Percentiles rank a stretch among this genome's conserved stretches.
Evolutionary conservation across 2,113 vertebrate species (phyloP).

Genomic region (Trinectes maculatus): DNA sequence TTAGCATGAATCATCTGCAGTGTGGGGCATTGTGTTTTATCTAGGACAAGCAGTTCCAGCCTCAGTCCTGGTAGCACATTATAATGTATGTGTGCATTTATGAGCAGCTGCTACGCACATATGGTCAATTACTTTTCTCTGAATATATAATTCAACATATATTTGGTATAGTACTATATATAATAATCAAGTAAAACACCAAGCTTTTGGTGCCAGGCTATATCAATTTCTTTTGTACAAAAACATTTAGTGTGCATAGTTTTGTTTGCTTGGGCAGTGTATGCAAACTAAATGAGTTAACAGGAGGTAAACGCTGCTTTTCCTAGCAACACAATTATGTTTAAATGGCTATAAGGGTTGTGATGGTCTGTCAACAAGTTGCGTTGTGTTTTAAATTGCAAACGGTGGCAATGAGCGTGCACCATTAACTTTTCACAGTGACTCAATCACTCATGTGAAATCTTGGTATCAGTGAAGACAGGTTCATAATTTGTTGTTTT

Average conservation of each 20-base stretch:
- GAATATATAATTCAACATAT: too few species aligned
- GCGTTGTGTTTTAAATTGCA: constrained; percentile 3
- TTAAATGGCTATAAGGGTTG: constrained; percentile 29
- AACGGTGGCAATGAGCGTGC: background rate
- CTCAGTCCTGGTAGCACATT: too few species aligned
- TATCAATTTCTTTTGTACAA: background rate
- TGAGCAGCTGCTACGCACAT: too few species aligned
- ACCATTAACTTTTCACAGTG: background rate
- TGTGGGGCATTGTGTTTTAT: too few species aligned
- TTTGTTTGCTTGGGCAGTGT: constrained; percentile 28
- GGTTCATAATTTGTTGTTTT: background rate
- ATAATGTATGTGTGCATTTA: too few species aligned
- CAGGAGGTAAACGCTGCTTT: constrained; percentile 27
- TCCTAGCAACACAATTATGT: constrained; percentile 15
- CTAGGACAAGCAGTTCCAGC: too few species aligned
- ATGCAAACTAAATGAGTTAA: constrained; percentile 43
- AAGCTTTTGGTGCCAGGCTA: background rate
- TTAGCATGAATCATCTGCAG: too few species aligned
- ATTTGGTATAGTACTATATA: too few species aligned
- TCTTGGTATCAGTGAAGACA: too few species aligned
- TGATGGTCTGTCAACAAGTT: constrained; percentile 15
- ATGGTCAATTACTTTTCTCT: too few species aligned
- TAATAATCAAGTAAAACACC: too few species aligned
- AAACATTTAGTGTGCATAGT: background rate
- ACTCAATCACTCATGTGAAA: background rate